Conservation (phyloP, 2,113 vertebrate genomes). For the Agelaius phoeniceus region DNA sequence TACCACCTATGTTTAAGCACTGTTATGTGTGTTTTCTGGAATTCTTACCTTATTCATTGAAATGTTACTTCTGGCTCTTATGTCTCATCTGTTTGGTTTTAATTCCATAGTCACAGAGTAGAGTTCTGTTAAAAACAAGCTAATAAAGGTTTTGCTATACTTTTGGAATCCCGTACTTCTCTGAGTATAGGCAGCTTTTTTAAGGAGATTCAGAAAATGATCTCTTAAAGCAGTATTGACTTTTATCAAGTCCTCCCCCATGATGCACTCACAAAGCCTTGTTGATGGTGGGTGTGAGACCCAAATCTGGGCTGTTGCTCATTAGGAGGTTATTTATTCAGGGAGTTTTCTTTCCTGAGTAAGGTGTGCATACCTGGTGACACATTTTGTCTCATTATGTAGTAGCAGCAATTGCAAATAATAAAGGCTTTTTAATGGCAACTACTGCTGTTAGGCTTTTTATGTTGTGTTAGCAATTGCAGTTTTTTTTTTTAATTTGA, state of each 20-base stretch:
- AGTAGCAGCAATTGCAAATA: neutral
- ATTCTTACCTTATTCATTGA: neutral
- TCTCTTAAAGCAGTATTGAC: neutral
- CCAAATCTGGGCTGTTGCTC: neutral
- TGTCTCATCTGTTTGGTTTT: neutral
- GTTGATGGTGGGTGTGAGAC: neutral
- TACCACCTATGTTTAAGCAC: neutral
- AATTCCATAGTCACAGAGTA: neutral
- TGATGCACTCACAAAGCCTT: neutral
- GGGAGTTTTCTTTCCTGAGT: neutral
- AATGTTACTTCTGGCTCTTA: neutral
- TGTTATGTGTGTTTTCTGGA: neutral
- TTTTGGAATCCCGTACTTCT: neutral
- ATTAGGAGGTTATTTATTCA: neutral
- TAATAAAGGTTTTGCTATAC: neutral
- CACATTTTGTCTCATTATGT: neutral
- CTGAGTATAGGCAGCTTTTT: neutral
- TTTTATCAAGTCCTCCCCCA: neutral
- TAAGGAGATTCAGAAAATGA: neutral
- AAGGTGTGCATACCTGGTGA: neutral
- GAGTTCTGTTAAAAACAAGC: neutral
- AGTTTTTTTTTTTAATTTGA: neutral
- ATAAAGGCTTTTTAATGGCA: neutral
- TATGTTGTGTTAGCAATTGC: neutral
- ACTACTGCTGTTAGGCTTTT: slow-evolving; percentile 1